Conservation (phyloP, 2,888 invertebrate species). For the Antheraea assamensis region DNA sequence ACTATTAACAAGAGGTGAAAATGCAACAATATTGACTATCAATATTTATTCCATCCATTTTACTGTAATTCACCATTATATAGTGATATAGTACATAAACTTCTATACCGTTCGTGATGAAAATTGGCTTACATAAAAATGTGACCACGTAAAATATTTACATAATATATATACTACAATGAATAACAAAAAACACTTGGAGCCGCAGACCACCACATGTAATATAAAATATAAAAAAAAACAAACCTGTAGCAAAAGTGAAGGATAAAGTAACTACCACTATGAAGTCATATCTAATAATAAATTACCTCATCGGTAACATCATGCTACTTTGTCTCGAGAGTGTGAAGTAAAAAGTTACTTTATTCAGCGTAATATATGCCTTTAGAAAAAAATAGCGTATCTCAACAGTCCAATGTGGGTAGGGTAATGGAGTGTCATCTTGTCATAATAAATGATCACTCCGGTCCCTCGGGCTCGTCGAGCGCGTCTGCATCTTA, state of each 20-base stretch:
- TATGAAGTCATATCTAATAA: background rate
- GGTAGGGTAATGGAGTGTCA: slow-evolving; percentile 73
- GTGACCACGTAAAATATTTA: no score
- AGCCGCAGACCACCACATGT: no score
- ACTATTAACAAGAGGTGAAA: background rate
- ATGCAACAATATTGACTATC: background rate
- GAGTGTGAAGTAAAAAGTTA: slow-evolving; percentile 21
- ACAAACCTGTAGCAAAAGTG: no score
- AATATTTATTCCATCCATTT: no score
- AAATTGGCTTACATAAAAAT: no score
- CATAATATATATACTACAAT: no score
- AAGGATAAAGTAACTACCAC: no score
- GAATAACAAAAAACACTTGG: no score
- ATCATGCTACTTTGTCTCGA: slow-evolving; percentile 19
- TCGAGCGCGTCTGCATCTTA: slow-evolving; percentile 5
- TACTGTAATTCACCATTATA: no score
- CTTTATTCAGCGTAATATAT: slow-evolving; percentile 6
- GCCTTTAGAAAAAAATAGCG: slow-evolving; percentile 11
- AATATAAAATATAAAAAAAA: no score
- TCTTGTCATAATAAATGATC: slow-evolving; percentile 78
- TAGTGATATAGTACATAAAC: no score
- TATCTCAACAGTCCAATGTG: slow-evolving; percentile 12
- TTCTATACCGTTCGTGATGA: no score
- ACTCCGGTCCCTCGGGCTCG: slow-evolving; percentile 27
- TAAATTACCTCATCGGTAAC: background rate